Evolutionary conservation across 2,113 vertebrate species (phyloP).

Genomic region (Albula glossodonta): DNA sequence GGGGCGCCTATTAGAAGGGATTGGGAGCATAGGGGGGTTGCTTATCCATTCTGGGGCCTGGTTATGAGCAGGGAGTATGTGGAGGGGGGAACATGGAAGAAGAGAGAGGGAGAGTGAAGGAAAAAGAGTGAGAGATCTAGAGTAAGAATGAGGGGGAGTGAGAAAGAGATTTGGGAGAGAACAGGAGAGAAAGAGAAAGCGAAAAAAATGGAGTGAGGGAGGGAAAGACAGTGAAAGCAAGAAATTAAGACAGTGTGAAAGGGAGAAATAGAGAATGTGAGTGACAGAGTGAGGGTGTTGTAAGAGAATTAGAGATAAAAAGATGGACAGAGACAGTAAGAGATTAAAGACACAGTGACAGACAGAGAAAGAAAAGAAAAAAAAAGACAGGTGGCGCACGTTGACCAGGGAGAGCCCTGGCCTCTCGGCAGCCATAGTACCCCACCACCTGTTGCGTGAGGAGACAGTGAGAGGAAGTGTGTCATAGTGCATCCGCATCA

Average conservation of each 20-base stretch:
- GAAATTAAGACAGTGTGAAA: conserved; percentile 13
- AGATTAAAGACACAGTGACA: not conserved
- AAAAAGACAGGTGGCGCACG: too few species aligned
- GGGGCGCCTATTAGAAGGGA: conserved; percentile 22
- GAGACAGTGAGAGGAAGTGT: not conserved
- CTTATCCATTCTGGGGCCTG: conserved; percentile 38
- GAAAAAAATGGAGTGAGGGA: conserved; percentile 16
- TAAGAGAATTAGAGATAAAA: not conserved
- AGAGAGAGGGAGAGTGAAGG: conserved; percentile 19
- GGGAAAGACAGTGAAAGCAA: conserved; percentile 23
- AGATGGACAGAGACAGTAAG: not conserved
- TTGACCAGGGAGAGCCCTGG: not conserved
- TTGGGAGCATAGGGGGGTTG: conserved; percentile 31
- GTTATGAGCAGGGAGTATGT: not conserved
- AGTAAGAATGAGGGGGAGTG: not conserved
- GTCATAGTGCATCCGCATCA: not conserved
- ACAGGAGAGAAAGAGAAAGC: not conserved
- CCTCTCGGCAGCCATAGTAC: too few species aligned
- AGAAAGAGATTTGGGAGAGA: not conserved
- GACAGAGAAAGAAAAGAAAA: not conserved
- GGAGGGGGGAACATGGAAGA: not conserved
- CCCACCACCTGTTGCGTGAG: not conserved
- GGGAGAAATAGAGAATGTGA: conserved; percentile 13
- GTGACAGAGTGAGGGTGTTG: not conserved
- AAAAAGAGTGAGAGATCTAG: not conserved